Evolutionary conservation across 2,113 vertebrate genomes (phyloP), one percentile per base, ranked within the genome.

Genomic region (Silurus asotus): DNA sequence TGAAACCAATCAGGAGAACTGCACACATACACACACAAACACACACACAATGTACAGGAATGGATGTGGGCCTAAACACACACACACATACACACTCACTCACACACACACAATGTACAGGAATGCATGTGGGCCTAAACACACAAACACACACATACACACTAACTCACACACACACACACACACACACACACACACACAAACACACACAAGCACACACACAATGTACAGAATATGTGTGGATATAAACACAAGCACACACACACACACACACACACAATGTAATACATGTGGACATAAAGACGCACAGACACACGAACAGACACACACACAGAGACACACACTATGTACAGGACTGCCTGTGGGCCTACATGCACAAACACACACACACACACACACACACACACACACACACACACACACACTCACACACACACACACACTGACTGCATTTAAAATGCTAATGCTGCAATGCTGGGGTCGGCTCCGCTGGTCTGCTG

Each of bases 401-500:
- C 82, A 56, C 25, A 19, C 65, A 69, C 53, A 28, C 55, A 83
- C 25, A 8, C 64, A 28, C 13, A 14, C 13, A 37, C 25, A 15
- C 23, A 2, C 23, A 37, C 11, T 3, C 15, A 20, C 69, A 48
- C 72, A 51, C 72, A 49, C 70, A 49, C 70, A 74, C 45, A 74
- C 70, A 49, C 70, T 23, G 20, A 74, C 70, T 37, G 51, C 88
- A 91, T 94, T 95, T 94, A 93, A 95, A 94, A 97, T 97, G 97
- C 94, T 95, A 97, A 98, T 97, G 92, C 78, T 82, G 87, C 84
- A 61, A 91, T 88, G 86, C 89, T 90, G 92, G 90, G 91, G 87
- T 53, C 61, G 96, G 96, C 96, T 96, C 95, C 93, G 92, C 94
- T 88, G 88, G 95, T 96, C 96, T 96, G 92, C 93, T 95, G 92